These are phyloP conservation scores for Oreochromis aureus DNA, from an alignment of 2,113 vertebrate genomes.

Conservation along the genomic window DNA sequence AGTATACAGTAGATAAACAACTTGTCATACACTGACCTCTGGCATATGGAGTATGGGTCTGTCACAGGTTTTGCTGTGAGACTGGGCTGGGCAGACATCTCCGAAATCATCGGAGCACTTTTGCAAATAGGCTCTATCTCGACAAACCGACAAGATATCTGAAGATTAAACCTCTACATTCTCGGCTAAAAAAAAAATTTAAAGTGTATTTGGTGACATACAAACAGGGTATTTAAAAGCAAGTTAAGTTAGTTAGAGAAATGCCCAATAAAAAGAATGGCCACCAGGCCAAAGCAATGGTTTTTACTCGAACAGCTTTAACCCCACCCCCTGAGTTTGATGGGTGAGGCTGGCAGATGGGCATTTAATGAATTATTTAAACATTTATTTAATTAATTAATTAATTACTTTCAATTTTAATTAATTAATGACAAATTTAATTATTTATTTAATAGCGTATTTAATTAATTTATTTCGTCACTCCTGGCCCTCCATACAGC, in stretches of 20 bases:
- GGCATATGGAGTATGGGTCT: background rate
- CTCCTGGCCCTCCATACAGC: background rate
- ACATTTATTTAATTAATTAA: background rate
- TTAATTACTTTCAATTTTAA: background rate
- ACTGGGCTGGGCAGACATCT: too few species aligned
- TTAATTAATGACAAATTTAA: too few species aligned
- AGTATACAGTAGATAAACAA: background rate
- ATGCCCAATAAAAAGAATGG: background rate
- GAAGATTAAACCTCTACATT: background rate
- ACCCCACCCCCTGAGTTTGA: background rate
- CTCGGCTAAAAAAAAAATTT: background rate
- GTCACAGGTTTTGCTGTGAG: background rate
- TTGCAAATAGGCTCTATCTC: background rate
- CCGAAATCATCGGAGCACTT: background rate
- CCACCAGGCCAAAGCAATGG: background rate
- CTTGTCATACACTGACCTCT: constrained; percentile 13
- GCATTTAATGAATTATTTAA: background rate
- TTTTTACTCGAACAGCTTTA: background rate
- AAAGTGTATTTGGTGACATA: background rate
- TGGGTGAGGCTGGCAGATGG: background rate
- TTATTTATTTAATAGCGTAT: too few species aligned
- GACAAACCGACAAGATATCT: background rate
- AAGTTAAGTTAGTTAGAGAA: background rate
- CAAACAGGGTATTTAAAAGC: background rate
- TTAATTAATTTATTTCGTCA: too few species aligned